Evolutionary conservation across 2,888 invertebrate genomes (phyloP), one percentile per base, ranked within the genome.

Genomic region (Agapostemon virescens): DNA sequence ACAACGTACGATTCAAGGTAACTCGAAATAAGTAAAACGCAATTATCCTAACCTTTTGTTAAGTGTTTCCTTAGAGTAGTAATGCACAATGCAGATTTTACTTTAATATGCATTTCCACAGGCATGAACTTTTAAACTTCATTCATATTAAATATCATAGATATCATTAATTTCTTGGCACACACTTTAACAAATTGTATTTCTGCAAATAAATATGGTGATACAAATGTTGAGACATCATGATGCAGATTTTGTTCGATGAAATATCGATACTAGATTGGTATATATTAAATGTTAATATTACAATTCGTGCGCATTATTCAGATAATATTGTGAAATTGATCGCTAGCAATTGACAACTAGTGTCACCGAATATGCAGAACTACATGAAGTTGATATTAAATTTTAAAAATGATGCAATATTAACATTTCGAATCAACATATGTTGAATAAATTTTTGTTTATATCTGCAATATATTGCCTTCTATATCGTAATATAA

Each of bases 171-270:
- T 69, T 42, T 42, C 13, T 33, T 40, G 49, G 11, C 23, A 38
- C 20, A 42, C 45, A 36, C 17, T 20, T 2, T 5, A 13, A 66
- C 36, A 55, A 36, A 20, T 45, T 55, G 40, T 6, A 40, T 66
- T 72, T 38, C 66, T 74, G 72, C 70, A 40, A 36, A 40, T 66
- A 78, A 42, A 81, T 74, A 80, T 84, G 79, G 66, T 86, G 85
- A 85, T 38, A 82, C 40, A 36, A 30, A 69, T 66, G 20, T 67
- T 69, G 63, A n/a, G 82, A 67, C 84, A 86, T 84, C 79, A 78
- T 84, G 66, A 38, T n/a, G 61, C 63, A 67, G 61, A 74, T 55
- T n/a, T 23, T 52, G 55, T 38, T n/a, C 2, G 11, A 55, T 38
- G 23, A 55, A 30, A 20, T 61, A n/a, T 13, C 11, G 30, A 9